Evolutionary conservation across 53 echinoderm and acorn worm species (phyloP).

Genomic region (Echinarachnius parma): DNA sequence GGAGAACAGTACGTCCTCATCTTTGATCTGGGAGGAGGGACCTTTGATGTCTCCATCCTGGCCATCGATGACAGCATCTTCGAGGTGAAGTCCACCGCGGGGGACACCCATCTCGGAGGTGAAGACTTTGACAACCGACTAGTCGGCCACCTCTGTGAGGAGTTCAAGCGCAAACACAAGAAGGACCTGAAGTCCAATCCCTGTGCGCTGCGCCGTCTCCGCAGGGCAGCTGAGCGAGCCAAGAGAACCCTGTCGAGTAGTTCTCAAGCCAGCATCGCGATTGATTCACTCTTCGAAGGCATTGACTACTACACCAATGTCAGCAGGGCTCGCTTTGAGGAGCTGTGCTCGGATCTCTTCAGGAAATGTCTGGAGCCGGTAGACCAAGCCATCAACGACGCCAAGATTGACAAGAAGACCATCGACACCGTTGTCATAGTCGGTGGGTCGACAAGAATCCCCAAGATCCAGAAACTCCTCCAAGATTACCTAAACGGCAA

Average conservation of each 20-base stretch:
- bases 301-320: conserved; percentile 81
- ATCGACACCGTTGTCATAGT: conserved; percentile 83
- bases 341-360: conserved; percentile 76
- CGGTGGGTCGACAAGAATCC: conserved; percentile 83
- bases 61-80: conserved; percentile 84
- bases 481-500: conserved; percentile 75
- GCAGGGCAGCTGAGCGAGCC: conserved; percentile 86
- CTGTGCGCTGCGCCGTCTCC: conserved; percentile 66
- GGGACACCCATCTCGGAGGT: conserved; percentile 88
- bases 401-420: conserved; percentile 63
- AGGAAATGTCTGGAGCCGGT: conserved; percentile 72
- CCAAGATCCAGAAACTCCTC: conserved; percentile 78
- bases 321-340: conserved; percentile 84
- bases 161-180: conserved; percentile 79
- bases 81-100: conserved; percentile 82
- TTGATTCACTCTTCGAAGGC: conserved; percentile 86
- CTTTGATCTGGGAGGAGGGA: conserved; percentile 84
- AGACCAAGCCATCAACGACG: conserved; percentile 71
- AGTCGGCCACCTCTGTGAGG: conserved; percentile 63
- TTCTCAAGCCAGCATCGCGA: conserved; percentile 70
- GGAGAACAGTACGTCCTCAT: conserved; percentile 60
- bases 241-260: conserved; percentile 88
- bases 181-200: conserved; percentile 67
- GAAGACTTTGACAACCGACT: conserved; percentile 89
- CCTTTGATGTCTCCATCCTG: conserved; percentile 85